Conservation (phyloP, 1,140 invertebrate species). For the Euwallacea fornicatus region DNA sequence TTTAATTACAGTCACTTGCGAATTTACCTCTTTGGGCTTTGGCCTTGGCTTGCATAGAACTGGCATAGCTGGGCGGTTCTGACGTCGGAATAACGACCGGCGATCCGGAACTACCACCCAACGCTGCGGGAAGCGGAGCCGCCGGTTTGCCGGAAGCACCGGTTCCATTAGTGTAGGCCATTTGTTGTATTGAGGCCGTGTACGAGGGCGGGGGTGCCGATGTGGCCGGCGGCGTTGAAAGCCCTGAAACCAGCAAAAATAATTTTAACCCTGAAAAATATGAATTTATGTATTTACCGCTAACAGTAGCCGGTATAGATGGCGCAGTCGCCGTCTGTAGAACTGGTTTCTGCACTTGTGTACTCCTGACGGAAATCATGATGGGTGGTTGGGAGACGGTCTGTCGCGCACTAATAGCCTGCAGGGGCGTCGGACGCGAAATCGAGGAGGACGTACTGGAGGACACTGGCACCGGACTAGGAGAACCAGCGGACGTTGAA, state of each 20-base stretch:
- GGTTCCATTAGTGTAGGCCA: constrained; percentile 58
- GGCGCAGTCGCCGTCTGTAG: constrained; percentile 92
- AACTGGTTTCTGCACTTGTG: constrained; percentile 90
- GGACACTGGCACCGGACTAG: constrained; percentile 75
- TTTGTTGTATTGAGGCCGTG: constrained; percentile 77
- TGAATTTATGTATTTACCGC: constrained; percentile 9
- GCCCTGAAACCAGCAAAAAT: constrained; percentile 2
- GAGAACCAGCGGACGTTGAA: constrained; percentile 71
- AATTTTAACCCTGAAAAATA: not conserved
- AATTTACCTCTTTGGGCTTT: constrained; percentile 60
- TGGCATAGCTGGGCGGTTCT: constrained; percentile 89
- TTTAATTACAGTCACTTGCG: constrained; percentile 1
- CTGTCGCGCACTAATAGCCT: constrained; percentile 77
- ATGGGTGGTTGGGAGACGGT: constrained; percentile 87
- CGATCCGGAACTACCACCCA: constrained; percentile 33
- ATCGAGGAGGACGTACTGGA: constrained; percentile 61
- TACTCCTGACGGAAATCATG: constrained; percentile 95
- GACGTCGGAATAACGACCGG: constrained; percentile 71
- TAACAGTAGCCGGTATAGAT: constrained; percentile 51
- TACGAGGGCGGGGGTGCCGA: constrained; percentile 77
- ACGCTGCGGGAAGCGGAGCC: constrained; percentile 57
- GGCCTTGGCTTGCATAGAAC: constrained; percentile 82
- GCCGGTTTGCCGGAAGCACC: constrained; percentile 56
- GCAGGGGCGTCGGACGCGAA: constrained; percentile 72
- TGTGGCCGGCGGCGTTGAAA: constrained; percentile 51